Evolutionary conservation across 2,888 invertebrate species (phyloP), one percentile per base, ranked within the genome.

Genomic region (Tetrapedia diversipes): DNA sequence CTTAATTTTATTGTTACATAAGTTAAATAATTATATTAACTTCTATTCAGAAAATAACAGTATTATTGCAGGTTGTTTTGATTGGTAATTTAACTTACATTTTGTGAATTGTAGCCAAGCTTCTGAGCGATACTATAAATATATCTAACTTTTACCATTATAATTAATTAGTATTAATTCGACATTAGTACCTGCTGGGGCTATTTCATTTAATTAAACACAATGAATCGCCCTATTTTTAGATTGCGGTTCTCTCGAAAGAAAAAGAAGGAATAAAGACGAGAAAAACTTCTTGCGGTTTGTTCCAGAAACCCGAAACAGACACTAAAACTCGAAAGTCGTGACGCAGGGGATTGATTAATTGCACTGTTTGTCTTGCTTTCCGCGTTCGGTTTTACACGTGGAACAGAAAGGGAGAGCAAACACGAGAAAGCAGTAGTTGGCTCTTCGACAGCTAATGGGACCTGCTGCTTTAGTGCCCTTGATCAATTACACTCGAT

Each of bases 401-500:
- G 47, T 27, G 32, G 19, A 43, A 10, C 16, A 32, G 53, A 66
- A 57, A 64, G 37, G 43, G 74, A 51, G 45, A 34, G 64, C 71
- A 54, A 71, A 74, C 74, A 64, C 43, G 66, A 74, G 68, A 19
- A 59, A 64, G 41, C 45, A 29, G 43, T 27, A 49, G 32, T 49
- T 19, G 56, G 56, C 27, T 60, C 19, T 39, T 65, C 59, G 72
- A 64, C 66, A 34, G 70, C 29, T 69, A 82, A 82, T 82, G 77
- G 60, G 74, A 74, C 57, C 57, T n/a, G 45, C 29, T 34, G 37
- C 54, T 72, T 57, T 51, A 78, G 76, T 54, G 68, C 54, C 41
- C 68, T 82, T 66, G 71, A 83, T 80, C 73, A 69, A 78, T 82
- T 69, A 80, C 43, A 43, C 51, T 37, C 37, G 64, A 78, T 77